Base-by-base conservation (phyloP, 2,888 invertebrate genomes). In the Rutpela maculata region DNA sequence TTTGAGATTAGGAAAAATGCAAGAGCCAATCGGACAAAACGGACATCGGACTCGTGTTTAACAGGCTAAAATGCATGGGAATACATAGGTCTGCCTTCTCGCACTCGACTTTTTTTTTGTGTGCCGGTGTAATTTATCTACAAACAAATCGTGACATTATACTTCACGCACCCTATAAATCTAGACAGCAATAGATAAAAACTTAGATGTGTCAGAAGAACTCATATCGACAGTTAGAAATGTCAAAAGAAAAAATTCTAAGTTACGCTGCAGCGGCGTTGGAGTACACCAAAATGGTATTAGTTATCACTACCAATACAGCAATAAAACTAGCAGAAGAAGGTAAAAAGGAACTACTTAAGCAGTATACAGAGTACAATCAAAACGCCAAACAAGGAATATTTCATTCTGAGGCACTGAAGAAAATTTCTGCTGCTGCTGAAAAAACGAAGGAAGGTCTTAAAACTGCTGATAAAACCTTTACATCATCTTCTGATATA, bases 261-360 rank as follows among this genome's bases (percentile, higher is more conserved):
- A 80, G 71, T 70, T 74, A 79, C 70, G 84, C 84, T 56, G 50
- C 65, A 19, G 76, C 82, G 26, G 82, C 83, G 18, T 75, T 85
- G 3, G 83, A 85, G 73, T 59, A 83, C 9, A 82, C 84, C 22
- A 84, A 84, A 77, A 84, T 85, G 84, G 80, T 84, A 15, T 11
- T 81, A 15, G 74, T 83, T 15, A 83, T 85, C 70, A 79, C 84
- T 10, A 80, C 84, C 1, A 81, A 84, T 59, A 85, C 85, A 5
- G 83, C 85, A 3, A 74, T 81, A 19, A 83, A 83, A 71, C 63
- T 85, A 55, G 74, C 81, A 11, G 72, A 22, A 1, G 82, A 82
- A 19, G 85, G 85, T 0, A 81, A 80, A 73, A 77, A 78, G n/a
- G 85, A 85, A 77, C 70, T 83, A 9, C 57, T 76, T 0, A 83